phyloP scores from a whole-genome alignment of 2,888 invertebrate species.

The Agrotis ipsilon region DNA sequence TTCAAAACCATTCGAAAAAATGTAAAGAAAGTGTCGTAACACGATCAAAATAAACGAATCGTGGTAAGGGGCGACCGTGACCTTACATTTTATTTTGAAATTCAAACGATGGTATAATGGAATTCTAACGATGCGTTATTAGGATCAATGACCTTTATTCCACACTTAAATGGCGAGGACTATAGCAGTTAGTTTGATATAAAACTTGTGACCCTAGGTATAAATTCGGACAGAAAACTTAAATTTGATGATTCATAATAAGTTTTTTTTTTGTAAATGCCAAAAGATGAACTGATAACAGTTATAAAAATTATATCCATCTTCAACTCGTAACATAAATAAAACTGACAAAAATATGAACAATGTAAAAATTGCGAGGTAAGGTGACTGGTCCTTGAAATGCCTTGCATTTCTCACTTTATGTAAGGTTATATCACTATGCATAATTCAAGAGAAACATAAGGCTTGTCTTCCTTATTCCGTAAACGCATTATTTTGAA shows the following conservation, averaged over 20 bases:
- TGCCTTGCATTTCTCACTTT: conserved; percentile 12
- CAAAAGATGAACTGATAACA: conserved; percentile 30
- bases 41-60: no score
- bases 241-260: not conserved
- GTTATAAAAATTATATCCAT: conserved; percentile 22
- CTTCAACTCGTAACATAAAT: conserved; percentile 26
- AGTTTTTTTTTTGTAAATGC: conserved; percentile 9
- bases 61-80: no score
- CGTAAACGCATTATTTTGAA: conserved; percentile 39
- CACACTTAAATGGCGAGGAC: no score
- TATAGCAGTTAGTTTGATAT: not conserved
- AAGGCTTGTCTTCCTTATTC: conserved; percentile 44
- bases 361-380: conserved; percentile 18
- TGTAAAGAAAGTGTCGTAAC: no score
- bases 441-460: conserved; percentile 39
- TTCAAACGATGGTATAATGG: no score
- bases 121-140: no score
- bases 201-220: not conserved
- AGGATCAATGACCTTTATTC: no score
- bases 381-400: conserved; percentile 14
- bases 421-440: conserved; percentile 27
- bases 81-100: no score
- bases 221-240: conserved; percentile 5
- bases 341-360: conserved; percentile 22
- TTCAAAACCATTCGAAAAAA: no score